Evolutionary conservation across 2,797 vertebrate genomes (phyloP).

Genomic region (Emydoidea blandingii): DNA sequence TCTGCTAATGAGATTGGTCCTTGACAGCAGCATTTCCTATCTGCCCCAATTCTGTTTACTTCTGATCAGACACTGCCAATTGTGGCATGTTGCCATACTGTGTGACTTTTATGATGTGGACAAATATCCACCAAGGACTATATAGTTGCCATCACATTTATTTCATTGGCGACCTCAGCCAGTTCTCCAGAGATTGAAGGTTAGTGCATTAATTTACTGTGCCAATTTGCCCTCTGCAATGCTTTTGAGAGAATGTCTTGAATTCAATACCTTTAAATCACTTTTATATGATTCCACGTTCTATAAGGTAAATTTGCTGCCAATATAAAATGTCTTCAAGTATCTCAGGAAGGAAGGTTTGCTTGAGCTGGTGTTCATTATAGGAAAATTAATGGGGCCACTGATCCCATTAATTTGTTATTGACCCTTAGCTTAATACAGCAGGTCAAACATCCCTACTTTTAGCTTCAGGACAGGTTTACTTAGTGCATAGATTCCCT

Average conservation of each 20-base stretch:
- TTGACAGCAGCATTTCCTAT: slow-evolving; percentile 53
- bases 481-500: slow-evolving; percentile 32
- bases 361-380: slow-evolving; percentile 55
- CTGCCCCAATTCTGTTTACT: slow-evolving; percentile 65
- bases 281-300: slow-evolving; percentile 66
- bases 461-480: slow-evolving; percentile 53
- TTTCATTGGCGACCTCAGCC: not conserved
- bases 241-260: slow-evolving; percentile 6
- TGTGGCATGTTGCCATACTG: not conserved
- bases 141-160: not conserved
- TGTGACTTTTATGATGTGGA: not conserved
- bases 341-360: slow-evolving; percentile 49
- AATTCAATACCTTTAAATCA: slow-evolving; percentile 68
- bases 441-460: slow-evolving; percentile 43
- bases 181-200: slow-evolving; percentile 12
- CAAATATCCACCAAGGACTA: not conserved
- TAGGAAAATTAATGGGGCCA: slow-evolving; percentile 73
- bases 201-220: slow-evolving; percentile 13
- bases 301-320: slow-evolving; percentile 63
- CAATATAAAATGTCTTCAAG: slow-evolving; percentile 62
- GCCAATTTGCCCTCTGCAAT: slow-evolving; percentile 4
- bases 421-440: slow-evolving; percentile 69
- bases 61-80: not conserved
- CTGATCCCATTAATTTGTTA: slow-evolving; percentile 75
- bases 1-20: slow-evolving; percentile 27